Evolutionary conservation across 2,888 invertebrate species (phyloP).

Genomic region (Drosophila parthenogenetica): DNA sequence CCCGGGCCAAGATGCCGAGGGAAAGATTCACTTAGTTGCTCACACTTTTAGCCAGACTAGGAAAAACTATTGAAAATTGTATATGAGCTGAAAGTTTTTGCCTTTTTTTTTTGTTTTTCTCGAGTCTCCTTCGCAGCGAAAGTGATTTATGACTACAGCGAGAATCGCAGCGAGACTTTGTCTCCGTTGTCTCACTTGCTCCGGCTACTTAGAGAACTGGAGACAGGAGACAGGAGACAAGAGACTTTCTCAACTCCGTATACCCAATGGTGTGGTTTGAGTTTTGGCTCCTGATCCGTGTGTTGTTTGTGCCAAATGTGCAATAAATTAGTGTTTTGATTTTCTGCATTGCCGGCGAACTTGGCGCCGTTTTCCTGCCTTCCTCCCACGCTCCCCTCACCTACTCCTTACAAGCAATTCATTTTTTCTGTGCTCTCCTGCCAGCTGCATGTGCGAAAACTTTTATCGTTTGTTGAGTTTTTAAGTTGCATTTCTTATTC

Average conservation of each 20-base stretch:
- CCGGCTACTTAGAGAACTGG: constrained; percentile 52
- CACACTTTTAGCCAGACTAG: constrained; percentile 5
- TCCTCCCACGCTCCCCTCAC: background rate
- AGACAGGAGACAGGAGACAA: background rate
- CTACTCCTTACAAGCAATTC: background rate
- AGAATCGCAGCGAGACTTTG: constrained; percentile 70
- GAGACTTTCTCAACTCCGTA: constrained; percentile 35
- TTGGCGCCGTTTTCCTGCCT: constrained; percentile 57
- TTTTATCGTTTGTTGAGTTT: constrained; percentile 74
- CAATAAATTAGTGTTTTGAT: constrained; percentile 79
- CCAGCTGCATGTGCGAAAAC: constrained; percentile 68
- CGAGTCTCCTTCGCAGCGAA: constrained; percentile 58
- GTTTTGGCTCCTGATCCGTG: constrained; percentile 61
- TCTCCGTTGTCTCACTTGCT: constrained; percentile 42
- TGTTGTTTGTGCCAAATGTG: constrained; percentile 80
- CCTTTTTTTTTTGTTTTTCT: constrained; percentile 6
- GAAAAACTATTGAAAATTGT: constrained; percentile 51
- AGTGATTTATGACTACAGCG: constrained; percentile 79
- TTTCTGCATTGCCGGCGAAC: constrained; percentile 69
- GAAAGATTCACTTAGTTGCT: constrained; percentile 31
- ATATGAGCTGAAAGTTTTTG: constrained; percentile 52
- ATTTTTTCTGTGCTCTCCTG: background rate
- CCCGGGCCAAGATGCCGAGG: constrained; percentile 22
- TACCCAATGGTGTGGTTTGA: constrained; percentile 61
- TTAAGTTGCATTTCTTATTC: constrained; percentile 72